Evolutionary conservation across 2,113 vertebrate species (phyloP).

Genomic region (Bujurquina vittata): DNA sequence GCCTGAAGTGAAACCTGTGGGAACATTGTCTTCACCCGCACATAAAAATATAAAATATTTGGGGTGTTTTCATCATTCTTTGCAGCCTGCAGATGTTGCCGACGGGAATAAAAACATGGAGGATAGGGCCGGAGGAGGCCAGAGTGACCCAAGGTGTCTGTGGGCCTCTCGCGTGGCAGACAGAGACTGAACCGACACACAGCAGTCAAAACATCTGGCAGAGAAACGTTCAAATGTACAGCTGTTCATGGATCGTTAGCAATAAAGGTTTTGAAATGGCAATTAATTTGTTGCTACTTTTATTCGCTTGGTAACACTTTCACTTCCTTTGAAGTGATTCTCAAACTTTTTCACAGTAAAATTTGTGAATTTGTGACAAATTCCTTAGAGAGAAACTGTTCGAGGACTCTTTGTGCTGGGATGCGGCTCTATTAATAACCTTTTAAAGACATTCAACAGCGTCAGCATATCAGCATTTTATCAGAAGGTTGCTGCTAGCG

Average conservation of each 20-base stretch:
- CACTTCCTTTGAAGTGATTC: background rate
- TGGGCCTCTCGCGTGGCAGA: background rate
- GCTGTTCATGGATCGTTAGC: constrained; percentile 27
- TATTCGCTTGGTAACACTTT: background rate
- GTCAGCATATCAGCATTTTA: background rate
- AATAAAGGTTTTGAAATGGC: constrained; percentile 63
- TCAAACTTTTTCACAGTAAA: background rate
- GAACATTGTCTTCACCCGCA: no score
- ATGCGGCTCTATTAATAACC: background rate
- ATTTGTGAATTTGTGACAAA: background rate
- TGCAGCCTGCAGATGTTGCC: constrained; percentile 80
- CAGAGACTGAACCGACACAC: constrained; percentile 20
- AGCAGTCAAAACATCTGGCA: background rate
- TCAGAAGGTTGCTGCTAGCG: background rate
- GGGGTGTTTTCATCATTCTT: background rate
- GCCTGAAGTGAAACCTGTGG: no score
- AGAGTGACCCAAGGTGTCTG: constrained; percentile 36
- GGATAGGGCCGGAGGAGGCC: constrained; percentile 86
- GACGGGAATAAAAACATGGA: constrained; percentile 98
- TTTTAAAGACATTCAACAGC: background rate
- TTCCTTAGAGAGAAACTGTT: background rate
- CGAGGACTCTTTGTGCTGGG: background rate
- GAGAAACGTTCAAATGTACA: constrained; percentile 38
- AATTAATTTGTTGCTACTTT: constrained; percentile 33
- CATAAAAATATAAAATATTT: background rate